Conservation (phyloP, 2,113 vertebrate species). For the Asarcornis scutulata region DNA sequence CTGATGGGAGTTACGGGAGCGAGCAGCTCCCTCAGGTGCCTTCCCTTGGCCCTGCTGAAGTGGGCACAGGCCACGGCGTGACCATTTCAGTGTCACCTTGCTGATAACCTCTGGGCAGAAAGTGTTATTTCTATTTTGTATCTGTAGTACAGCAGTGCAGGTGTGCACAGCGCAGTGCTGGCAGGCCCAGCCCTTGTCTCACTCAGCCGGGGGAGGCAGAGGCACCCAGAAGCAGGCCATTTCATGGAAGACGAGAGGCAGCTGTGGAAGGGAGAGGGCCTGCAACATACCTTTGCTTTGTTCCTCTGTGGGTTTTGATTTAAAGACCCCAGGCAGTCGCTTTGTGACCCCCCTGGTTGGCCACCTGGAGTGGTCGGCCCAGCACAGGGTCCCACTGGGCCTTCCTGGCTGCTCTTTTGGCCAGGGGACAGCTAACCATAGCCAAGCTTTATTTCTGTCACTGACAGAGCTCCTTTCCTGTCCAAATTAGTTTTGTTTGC, state of each 20-base stretch:
- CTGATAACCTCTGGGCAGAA: neutral
- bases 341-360: neutral
- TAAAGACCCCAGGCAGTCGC: neutral
- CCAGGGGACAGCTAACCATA: neutral
- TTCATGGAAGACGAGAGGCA: neutral
- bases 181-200: neutral
- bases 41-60: neutral
- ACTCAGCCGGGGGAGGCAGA: neutral
- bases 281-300: fast-evolving
- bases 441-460: neutral
- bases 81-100: neutral
- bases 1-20: neutral
- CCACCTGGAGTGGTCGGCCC: neutral
- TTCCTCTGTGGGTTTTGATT: neutral
- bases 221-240: neutral
- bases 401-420: neutral
- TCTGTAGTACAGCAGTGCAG: fast-evolving
- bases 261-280: neutral
- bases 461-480: neutral
- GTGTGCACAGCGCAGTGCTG: neutral
- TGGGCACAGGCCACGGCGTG: neutral
- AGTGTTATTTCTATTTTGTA: neutral
- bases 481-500: neutral
- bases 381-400: neutral
- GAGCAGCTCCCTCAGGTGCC: neutral